A percentile compares a stretch with the other conserved stretches of the same genome.
These are phyloP conservation scores for Chromis chromis DNA, from an alignment of 2,797 vertebrate species.

Conservation along the genomic window DNA sequence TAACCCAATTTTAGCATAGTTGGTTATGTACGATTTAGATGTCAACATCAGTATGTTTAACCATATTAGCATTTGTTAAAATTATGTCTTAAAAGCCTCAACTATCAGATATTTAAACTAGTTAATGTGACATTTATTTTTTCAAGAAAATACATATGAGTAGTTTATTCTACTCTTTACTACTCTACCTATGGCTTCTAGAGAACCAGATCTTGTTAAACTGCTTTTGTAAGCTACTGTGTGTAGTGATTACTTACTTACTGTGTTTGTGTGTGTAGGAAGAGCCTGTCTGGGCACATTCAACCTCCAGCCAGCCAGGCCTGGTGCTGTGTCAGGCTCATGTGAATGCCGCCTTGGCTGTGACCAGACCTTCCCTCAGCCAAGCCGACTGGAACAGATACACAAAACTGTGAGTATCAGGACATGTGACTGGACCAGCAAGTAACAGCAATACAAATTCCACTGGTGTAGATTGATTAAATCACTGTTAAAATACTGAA, in stretches of 20 bases:
- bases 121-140: too few species aligned
- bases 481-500: not conserved
- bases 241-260: slow-evolving; percentile 22
- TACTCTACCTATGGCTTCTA: not conserved
- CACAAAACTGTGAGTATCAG: slow-evolving; percentile 89
- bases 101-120: too few species aligned
- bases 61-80: too few species aligned
- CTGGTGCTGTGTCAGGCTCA: slow-evolving; percentile 86
- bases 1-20: too few species aligned
- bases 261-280: slow-evolving; percentile 58
- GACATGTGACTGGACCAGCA: not conserved
- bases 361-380: slow-evolving; percentile 89
- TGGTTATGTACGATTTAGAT: too few species aligned
- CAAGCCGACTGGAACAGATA: slow-evolving; percentile 92
- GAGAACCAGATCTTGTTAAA: not conserved
- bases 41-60: too few species aligned
- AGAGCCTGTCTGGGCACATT: slow-evolving; percentile 60
- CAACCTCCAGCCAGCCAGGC: slow-evolving; percentile 77
- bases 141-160: too few species aligned
- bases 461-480: not conserved
- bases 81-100: too few species aligned
- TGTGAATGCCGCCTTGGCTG: slow-evolving; percentile 85
- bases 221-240: not conserved
- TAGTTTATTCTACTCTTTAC: not conserved
- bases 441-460: not conserved